Base-by-base conservation (phyloP, 64 coral and sea anemone genomes). In the Montipora efflorescens region DNA sequence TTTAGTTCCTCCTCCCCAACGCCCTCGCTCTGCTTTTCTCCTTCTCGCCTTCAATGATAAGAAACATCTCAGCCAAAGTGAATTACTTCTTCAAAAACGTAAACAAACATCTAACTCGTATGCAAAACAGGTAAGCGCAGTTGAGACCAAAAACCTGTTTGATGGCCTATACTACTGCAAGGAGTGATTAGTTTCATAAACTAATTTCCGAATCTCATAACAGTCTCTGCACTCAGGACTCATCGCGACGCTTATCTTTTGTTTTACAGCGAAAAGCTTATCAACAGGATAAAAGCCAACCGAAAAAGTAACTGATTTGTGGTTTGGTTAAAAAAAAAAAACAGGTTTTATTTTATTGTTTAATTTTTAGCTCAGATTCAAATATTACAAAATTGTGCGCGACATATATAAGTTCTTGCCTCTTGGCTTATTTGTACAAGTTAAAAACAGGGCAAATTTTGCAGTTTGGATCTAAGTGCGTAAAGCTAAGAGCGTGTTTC, bases 161-260 rank as follows among this genome's bases (percentile, higher is more conserved):
- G 67, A 71, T 50, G 45, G 9, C 45, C 3, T 68, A 7, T 51
- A 0, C 66, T 44, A 71, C 72, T 72, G 43, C 21, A 21, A 72
- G 7, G 4, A 55, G 12, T 20, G 81, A 84, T 84, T 84, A 84
- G 59, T 36, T 48, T 36, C 36, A 36, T 67, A 47, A 62, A 84
- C 59, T 68, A 68, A 86, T 86, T 86, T 72, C 62, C 62, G 82
- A 15, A 51, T 86, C 45, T 50, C 3, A 50, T 68, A 71, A 71
- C 62, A 70, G 19, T 13, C 47, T 86, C 64, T 86, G 71, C 70
- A 86, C 36, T 36, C 36, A 86, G 66, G 82, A 86, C 71, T 86
- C 3, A 36, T 36, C 36, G 36, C 36, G 36, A 70, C 62, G 67
- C 66, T 4, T 86, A 11, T 12, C 43, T 13, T 71, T 86, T 70